phyloP scores from a whole-genome alignment of 2,888 invertebrate genomes.

The Erebia ligea region DNA sequence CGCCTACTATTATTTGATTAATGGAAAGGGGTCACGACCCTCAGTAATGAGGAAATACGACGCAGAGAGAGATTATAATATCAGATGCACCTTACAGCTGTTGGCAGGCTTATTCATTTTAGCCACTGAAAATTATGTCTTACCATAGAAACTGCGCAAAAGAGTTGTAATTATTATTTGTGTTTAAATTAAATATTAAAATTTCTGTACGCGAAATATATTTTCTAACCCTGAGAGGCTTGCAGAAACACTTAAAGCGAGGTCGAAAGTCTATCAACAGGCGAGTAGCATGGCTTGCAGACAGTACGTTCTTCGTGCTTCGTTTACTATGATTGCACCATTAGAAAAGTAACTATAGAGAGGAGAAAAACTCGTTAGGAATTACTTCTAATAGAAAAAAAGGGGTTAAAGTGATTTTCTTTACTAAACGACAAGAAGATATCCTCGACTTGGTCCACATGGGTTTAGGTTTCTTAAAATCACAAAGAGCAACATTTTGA shows the following conservation, averaged over 20 bases:
- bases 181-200: not conserved
- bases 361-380: conserved; percentile 29
- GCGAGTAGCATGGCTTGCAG: conserved; percentile 67
- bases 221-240: conserved; percentile 49
- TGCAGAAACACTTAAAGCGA: conserved; percentile 69
- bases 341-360: conserved; percentile 32
- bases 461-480: not conserved
- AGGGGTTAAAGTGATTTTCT: not conserved
- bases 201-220: conserved; percentile 26
- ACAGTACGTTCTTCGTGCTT: conserved; percentile 48
- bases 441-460: not conserved
- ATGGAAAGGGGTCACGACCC: too few relatives aligned
- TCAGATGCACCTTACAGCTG: too few relatives aligned
- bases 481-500: too few relatives aligned
- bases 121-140: too few relatives aligned
- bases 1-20: too few relatives aligned
- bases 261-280: conserved; percentile 75
- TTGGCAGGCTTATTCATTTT: too few relatives aligned
- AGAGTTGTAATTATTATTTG: not conserved
- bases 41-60: too few relatives aligned
- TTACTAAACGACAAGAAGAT: too few relatives aligned
- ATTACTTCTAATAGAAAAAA: conserved; percentile 31
- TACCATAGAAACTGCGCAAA: too few relatives aligned
- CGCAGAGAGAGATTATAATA: too few relatives aligned
- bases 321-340: conserved; percentile 43